Base-by-base conservation (phyloP, 2,113 vertebrate genomes). In the Corythornis madagascariensis region DNA sequence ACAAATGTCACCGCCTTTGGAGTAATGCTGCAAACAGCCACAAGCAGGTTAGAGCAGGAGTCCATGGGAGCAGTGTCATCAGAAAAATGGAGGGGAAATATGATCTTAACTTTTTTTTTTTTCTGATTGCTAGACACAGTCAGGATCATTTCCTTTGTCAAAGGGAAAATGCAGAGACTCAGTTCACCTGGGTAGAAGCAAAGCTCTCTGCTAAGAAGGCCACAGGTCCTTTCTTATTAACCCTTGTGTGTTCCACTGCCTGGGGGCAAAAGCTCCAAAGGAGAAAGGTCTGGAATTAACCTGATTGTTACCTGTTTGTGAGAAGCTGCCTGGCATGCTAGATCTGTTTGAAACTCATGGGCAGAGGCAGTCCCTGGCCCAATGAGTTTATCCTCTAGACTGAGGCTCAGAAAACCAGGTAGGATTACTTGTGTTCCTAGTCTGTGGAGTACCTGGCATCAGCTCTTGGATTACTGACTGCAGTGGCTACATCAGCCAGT, bases 391-490 rank as follows among this genome's bases (percentile, higher is more conserved):
- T 31, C 24, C 16, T 64, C 52, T 61, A 16, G 21, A 43, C 22
- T 28, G 31, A 71, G 20, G 7, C 69, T 5, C 0, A 0, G 40
- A 52, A 90, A 84, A n/a, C 14, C 21, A 9, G 0, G 1, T 2
- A 38, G 64, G 24, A 64, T 66, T 86, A 20, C 53, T 83, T 85
- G n/a, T 24, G 28, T 16, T 53, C 60, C 72, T 28, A 9, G 16
- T 26, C 59, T 4, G 2, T 22, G 47, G 28, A 50, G 15, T 29
- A 53, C 7, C 11, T 3, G 4, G 17, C 25, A 70, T n/a, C 26
- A 25, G 38, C 24, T 83, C 18, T 55, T 48, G 10, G 42, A 11
- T 52, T 29, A 42, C 10, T 60, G 40, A 43, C 21, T 47, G 22
- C 45, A 40, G 26, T 10, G 50, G 14, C 40, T 65, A 26, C 48